Percentiles rank a stretch among this genome's conserved stretches.
Evolutionary conservation across 2,113 vertebrate species (phyloP).

Genomic region (Macquaria australasica): DNA sequence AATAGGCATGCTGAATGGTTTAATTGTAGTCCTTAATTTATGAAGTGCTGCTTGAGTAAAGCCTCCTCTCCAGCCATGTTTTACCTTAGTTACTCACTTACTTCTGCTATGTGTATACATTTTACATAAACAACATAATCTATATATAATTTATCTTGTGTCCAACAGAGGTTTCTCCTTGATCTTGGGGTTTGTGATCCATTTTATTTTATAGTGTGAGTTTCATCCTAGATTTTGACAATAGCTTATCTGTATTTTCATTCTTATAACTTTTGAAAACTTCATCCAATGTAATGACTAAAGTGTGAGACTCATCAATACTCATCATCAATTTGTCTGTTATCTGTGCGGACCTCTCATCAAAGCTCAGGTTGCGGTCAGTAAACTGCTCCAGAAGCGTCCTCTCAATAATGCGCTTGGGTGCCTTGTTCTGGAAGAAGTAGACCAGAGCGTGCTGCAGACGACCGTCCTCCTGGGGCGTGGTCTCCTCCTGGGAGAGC

Average conservation of each 20-base stretch:
- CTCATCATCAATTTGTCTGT: too few species aligned
- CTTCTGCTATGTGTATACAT: background rate
- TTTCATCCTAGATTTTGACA: background rate
- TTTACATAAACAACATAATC: background rate
- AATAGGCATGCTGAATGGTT: background rate
- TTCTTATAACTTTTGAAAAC: background rate
- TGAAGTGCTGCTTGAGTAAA: background rate
- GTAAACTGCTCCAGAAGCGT: constrained; percentile 97
- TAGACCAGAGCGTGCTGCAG: constrained; percentile 95
- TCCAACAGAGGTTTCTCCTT: background rate
- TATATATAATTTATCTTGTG: background rate
- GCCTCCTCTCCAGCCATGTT: background rate
- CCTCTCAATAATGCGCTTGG: constrained; percentile 92
- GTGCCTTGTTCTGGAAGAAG: constrained; percentile 94
- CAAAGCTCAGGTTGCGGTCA: constrained; percentile 95
- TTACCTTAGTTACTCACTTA: background rate
- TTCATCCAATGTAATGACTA: too few species aligned
- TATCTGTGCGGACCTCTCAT: constrained; percentile 88
- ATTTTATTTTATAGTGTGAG: background rate
- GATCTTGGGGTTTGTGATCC: background rate
- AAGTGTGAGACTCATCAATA: background rate
- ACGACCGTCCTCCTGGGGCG: constrained; percentile 89
- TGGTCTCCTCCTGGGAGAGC: constrained; percentile 89
- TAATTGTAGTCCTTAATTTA: background rate
- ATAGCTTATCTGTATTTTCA: background rate